Conservation (phyloP, 2,113 vertebrate genomes). For the Ursus arctos region DNA sequence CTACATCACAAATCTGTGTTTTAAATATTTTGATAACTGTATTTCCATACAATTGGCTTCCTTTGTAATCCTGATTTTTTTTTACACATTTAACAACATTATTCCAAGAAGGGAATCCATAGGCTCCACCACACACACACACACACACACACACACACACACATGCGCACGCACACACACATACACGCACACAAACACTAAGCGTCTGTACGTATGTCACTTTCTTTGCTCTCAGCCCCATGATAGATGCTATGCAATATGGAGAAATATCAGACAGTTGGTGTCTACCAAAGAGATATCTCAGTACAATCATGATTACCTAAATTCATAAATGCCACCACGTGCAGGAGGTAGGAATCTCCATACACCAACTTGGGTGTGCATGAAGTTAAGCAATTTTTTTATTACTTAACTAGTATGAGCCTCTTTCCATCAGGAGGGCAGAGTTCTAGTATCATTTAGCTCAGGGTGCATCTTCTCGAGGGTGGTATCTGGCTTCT, state of each 20-base stretch:
- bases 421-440: background rate
- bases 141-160: background rate
- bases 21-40: background rate
- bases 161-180: background rate
- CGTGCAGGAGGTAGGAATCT: background rate
- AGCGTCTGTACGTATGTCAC: background rate
- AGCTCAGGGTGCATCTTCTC: background rate
- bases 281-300: background rate
- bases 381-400: background rate
- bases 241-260: background rate
- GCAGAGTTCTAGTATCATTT: background rate
- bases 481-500: background rate
- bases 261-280: background rate
- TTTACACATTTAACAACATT: background rate
- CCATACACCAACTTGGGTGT: background rate
- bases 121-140: background rate
- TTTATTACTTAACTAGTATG: background rate
- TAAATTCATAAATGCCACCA: background rate
- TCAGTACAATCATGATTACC: background rate
- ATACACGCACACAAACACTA: background rate
- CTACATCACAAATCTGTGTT: background rate
- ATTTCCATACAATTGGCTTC: background rate
- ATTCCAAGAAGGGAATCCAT: background rate
- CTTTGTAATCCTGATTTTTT: conserved; percentile 10
- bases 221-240: background rate